These are phyloP conservation scores for Aricia agestis DNA, from an alignment of 1,140 invertebrate genomes.

Conservation along the genomic window DNA sequence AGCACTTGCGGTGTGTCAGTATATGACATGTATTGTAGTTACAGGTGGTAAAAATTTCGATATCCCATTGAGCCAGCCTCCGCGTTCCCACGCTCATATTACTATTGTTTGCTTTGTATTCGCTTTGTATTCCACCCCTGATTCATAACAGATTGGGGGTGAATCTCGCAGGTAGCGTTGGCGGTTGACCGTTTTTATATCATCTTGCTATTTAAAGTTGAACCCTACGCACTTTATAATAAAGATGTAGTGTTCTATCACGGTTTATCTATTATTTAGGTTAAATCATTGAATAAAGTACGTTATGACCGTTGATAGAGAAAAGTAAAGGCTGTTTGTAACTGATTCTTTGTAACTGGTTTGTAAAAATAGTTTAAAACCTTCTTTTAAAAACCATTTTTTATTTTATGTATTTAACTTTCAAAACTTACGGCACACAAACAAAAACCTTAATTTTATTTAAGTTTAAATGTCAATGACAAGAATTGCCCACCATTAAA, in stretches of 20 bases:
- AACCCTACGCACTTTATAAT: background rate
- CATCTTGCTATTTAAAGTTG: background rate
- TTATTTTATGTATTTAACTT: no score
- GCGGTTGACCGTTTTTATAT: conserved; percentile 22
- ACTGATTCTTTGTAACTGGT: no score
- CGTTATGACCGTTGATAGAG: conserved; percentile 56
- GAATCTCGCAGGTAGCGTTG: conserved; percentile 55
- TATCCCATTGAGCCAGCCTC: conserved; percentile 44
- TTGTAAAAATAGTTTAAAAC: no score
- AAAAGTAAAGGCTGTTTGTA: conserved; percentile 28
- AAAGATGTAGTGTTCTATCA: background rate
- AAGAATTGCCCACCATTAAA: no score
- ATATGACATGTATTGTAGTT: conserved; percentile 29
- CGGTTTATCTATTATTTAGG: conserved; percentile 12
- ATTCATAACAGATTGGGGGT: conserved; percentile 53
- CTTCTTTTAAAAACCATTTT: no score
- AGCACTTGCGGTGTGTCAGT: conserved; percentile 27
- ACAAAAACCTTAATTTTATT: no score
- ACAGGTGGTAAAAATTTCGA: conserved; percentile 48
- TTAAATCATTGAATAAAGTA: conserved; percentile 36
- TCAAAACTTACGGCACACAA: no score
- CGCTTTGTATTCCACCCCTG: conserved; percentile 55
- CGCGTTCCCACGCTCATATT: conserved; percentile 57
- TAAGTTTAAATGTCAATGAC: no score
- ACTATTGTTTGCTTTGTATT: no score